phyloP scores from a whole-genome alignment of 37 sponge, comb jelly and placozoan species.

The Trichoplax adhaerens region DNA sequence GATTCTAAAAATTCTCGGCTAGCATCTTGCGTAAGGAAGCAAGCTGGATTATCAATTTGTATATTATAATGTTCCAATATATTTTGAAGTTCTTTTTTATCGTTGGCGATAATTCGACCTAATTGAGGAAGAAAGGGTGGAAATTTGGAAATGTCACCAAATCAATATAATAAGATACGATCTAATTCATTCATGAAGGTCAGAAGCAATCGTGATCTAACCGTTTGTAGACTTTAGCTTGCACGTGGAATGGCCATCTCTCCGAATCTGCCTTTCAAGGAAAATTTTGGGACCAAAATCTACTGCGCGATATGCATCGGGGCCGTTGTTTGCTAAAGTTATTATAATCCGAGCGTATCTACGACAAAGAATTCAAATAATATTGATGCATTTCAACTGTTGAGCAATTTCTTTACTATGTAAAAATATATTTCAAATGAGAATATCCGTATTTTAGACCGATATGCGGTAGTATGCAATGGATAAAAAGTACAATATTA shows the following conservation, averaged over 20 bases:
- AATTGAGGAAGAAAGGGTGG: neutral
- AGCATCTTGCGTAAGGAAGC: constrained; percentile 88
- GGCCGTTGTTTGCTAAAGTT: constrained; percentile 38
- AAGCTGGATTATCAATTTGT: constrained; percentile 93
- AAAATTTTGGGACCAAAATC: constrained; percentile 50
- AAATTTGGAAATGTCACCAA: neutral
- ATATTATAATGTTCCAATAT: constrained; percentile 83
- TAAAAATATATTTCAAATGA: too few relatives aligned
- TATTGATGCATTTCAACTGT: neutral
- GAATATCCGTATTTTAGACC: too few relatives aligned
- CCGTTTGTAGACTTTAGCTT: too few relatives aligned
- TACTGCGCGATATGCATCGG: constrained; percentile 44
- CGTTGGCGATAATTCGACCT: constrained; percentile 46
- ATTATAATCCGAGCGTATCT: constrained; percentile 46
- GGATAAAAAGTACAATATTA: too few relatives aligned
- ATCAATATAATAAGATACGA: neutral
- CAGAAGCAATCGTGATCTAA: neutral
- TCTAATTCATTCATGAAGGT: neutral
- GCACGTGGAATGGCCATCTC: constrained; percentile 54
- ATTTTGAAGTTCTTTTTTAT: constrained; percentile 64
- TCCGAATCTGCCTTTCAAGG: constrained; percentile 41
- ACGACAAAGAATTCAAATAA: constrained; percentile 3
- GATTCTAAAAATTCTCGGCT: constrained; percentile 79
- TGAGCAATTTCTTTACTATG: too few relatives aligned
- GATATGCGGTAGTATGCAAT: too few relatives aligned